Evolutionary conservation across 2,113 vertebrate genomes (phyloP).

Genomic region (Herpetotheres cachinnans): DNA sequence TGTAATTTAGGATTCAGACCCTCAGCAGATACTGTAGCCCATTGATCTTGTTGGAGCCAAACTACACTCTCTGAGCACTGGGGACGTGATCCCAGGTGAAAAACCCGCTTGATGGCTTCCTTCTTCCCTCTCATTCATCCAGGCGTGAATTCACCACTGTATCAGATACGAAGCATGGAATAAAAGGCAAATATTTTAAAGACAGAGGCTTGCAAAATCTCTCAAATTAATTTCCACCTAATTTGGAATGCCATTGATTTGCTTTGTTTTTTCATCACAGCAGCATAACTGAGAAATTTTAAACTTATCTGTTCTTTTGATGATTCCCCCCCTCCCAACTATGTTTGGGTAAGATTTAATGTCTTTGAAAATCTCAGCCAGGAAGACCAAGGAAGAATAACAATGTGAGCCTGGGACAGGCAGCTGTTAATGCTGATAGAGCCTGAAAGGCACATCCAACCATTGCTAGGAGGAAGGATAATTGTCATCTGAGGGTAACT

Average conservation of each 20-base stretch:
- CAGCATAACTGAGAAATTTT: accelerated
- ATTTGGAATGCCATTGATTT: not conserved
- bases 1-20: not conserved
- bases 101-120: not conserved
- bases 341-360: not conserved
- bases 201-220: not conserved
- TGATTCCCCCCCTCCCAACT: not conserved
- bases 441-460: not conserved
- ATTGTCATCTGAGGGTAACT: not conserved
- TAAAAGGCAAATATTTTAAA: not conserved
- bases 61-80: not conserved
- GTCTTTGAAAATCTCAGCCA: not conserved
- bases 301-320: not conserved
- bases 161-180: not conserved
- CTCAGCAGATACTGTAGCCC: not conserved
- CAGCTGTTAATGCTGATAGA: not conserved
- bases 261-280: not conserved
- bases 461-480: not conserved
- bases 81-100: not conserved
- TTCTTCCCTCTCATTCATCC: not conserved
- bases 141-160: not conserved
- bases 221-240: not conserved
- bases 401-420: not conserved
- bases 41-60: not conserved
- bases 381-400: not conserved